Evolutionary conservation across 2,113 vertebrate species (phyloP), one percentile per base, ranked within the genome.

Genomic region (Balaeniceps rex): DNA sequence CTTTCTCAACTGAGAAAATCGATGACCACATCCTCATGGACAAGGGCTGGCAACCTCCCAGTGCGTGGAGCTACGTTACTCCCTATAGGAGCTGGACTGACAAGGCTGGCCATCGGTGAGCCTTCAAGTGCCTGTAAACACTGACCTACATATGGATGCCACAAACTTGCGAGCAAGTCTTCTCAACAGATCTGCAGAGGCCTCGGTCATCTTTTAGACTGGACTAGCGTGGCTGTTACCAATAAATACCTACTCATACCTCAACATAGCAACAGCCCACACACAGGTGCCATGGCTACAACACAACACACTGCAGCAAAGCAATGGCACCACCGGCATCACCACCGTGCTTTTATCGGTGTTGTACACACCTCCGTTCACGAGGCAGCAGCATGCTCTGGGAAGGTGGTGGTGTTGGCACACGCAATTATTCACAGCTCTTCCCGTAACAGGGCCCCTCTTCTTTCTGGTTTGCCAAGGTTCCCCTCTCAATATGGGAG

Each of bases 11-110:
- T 38, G 51, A 89, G 74, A 91, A 81, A 81, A 92, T 19, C 2
- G 2, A 52, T 83, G 34, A n/a, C 63, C 31, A 47, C 25, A 70
- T 58, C 33, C 42, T 63, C n/a, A 42, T 0, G 12, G 55, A 57
- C 54, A 70, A 44, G 36, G 34, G 23, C 23, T 81, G 77, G 60
- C 42, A 63, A 29, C 5, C 46, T 91, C 54, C 47, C 68, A 55
- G 44, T 1, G 4, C 0, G 0, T 11, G 57, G 38, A 69, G 17
- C 44, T 69, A n/a, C n/a, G n/a, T n/a, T n/a, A n/a, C 5, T 49
- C 63, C 70, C 55, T 31, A 10, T 1, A 33, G 68, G 46, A 86
- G 65, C 36, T 54, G 49, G 17, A 57, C 40, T 74, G 58, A 70
- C 11, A 34, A 81, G 24, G 65, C 3, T 46, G 51, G 42, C 34